Evolutionary conservation across 2,888 invertebrate genomes (phyloP), one percentile per base, ranked within the genome.

Genomic region (Aporophyla lueneburgensis): DNA sequence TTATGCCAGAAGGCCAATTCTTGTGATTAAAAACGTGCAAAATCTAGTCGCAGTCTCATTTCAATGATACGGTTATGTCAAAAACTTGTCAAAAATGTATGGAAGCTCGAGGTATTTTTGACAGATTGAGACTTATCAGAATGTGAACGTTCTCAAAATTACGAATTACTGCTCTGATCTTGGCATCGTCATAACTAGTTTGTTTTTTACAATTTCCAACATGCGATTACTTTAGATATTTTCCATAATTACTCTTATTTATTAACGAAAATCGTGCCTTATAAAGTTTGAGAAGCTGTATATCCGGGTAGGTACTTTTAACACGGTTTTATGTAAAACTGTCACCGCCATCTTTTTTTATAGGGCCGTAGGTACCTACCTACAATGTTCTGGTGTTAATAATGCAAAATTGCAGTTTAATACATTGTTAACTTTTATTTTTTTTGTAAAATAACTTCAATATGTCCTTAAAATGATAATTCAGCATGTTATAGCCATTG

Each of bases 261-360:
- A 49, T 21, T 71, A 21, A 53, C 2, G 51, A 51, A 27, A 49
- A 21, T 27, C 14, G 4, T 49, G 3, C 10, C 21, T 40, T 14
- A 7, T 3, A 74, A 86, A 86, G 51, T 78, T 86, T 86, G 86
- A 85, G 85, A 71, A 81, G 14, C 85, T 0, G 14, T 24, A 74
- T 62, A 84, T 86, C 86, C 87, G 80, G 80, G 87, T 86, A 70
- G 51, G 40, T 62, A 12, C 27, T 27, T n/a, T 49, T 56, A 83
- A 72, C 66, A 77, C 58, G 10, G n/a, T 76, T 80, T 80, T 68
- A 75, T 80, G 59, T 76, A 43, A 78, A 74, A 71, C n/a, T 71
- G 68, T 73, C 63, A 53, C 16, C 73, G 46, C 61, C 43, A 67
- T 73, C 67, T 80, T 83, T 73, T 78, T 79, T 61, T 66, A 54